Evolutionary conservation across 1,140 invertebrate species (phyloP), one percentile per base, ranked within the genome.

Genomic region (Caenorhabditis tropicalis): DNA sequence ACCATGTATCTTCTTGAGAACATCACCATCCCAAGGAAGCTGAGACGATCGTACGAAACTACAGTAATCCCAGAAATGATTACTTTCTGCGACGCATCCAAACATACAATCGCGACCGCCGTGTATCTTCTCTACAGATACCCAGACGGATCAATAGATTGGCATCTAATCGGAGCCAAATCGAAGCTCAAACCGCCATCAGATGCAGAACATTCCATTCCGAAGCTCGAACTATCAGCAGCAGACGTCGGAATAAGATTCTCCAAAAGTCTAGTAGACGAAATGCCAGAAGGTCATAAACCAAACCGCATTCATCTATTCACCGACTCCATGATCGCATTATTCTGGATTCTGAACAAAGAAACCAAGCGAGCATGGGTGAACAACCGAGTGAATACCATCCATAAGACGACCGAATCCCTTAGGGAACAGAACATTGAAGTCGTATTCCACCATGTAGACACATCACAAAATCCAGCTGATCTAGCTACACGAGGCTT

Each of bases 31-130:
- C 53, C 79, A n/a, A 29, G 84, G n/a, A 65, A 29, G 19, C 5
- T 49, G 2, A 12, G 27, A n/a, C 9, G 27, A 15, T n/a, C 1
- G 1, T 36, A 21, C 27, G n/a, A 56, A 2, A n/a, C 19, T 7
- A 43, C 5, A 46, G n/a, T n/a, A 10, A 27, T 24, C 16, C 51
- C 29, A 16, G 27, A 56, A 15, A 21, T 82, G 5, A 19, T 27
- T 12, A 21, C 29, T 0, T 82, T 82, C 29, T 58, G 4, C 7
- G 81, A 82, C 81, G 46, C 33, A 7, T 82, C 81, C 15, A 60
- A 60, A 60, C 6, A 48, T 10, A 33, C 53, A 15, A 60, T 60
- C 21, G 51, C 31, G 5, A 15, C 15, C 0, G 56, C 46, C 9
- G 56, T 31, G 2, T 82, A 82, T 21, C 29, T 65, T 5, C 1